Evolutionary conservation across 1,140 invertebrate genomes (phyloP), one percentile per base, ranked within the genome.

Genomic region (Eumaeus atala): DNA sequence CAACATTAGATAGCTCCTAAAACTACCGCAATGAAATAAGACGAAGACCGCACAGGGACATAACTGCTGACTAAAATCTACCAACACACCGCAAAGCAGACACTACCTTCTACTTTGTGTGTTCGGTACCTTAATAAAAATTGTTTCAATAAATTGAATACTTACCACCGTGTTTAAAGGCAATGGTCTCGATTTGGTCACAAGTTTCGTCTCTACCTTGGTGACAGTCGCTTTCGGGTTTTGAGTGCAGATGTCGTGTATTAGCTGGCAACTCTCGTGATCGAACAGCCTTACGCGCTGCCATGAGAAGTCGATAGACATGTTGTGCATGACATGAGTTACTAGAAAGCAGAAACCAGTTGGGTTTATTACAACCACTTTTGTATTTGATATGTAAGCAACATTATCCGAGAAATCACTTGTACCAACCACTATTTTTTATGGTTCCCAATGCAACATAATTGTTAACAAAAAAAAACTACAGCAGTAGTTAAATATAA

Each of bases 121-220:
- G 36, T 11, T 38, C n/a, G n/a, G n/a, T 7, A 40, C 12, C 6
- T 8, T n/a, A 12, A 11, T 38, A 12, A 38, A n/a, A 10, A 38
- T 38, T 11, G 5, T 38, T 1, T 40, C 5, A n/a, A 1, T 11
- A n/a, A 12, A 11, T 40, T 12, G 11, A 10, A 44, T n/a, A 91
- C 92, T 89, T 91, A 97, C 95, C 62, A 99, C 93, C 35, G 98
- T 99, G 77, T 99, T 98, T 57, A 99, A 84, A 16, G 98, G 96
- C 40, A 94, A 70, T 11, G 98, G 98, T 71, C 98, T 89, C 97
- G 96, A 99, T 89, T 99, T 99, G 53, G 91, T 95, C 86, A 99
- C 99, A 0, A 94, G 95, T 83, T 98, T 97, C 38, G 91, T 93
- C 14, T 90, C 92, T 4, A 99, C 92, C 70, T 92, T 93, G 55